Percentiles rank a stretch among this genome's conserved stretches.
These are phyloP conservation scores for Plebejus argus DNA, from an alignment of 2,888 invertebrate species.

Conservation along the genomic window DNA sequence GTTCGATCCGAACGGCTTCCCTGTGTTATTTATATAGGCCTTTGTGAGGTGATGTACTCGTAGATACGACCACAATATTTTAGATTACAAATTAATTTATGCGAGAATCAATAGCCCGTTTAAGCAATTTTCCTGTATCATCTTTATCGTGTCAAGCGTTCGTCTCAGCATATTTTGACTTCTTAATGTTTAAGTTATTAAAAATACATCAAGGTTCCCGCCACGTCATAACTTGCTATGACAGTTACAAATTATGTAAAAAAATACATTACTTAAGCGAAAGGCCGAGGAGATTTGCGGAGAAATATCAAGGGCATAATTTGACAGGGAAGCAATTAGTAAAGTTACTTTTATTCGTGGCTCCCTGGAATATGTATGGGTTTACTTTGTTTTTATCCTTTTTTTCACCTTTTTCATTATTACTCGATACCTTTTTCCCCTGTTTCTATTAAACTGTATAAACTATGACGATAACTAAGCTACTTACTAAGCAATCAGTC, in stretches of 20 bases:
- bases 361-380: not conserved
- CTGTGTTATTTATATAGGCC: no score
- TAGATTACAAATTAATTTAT: not conserved
- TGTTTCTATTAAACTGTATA: no score
- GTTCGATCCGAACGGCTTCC: no score
- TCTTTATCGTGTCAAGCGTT: not conserved
- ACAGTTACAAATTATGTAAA: slow-evolving; percentile 22
- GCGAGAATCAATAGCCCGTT: not conserved
- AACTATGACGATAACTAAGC: no score
- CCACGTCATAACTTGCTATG: slow-evolving; percentile 20
- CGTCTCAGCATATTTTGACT: slow-evolving; percentile 18
- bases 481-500: no score
- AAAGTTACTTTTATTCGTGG: not conserved
- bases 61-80: no score
- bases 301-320: slow-evolving; percentile 21
- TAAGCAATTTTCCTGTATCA: not conserved
- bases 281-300: slow-evolving; percentile 14
- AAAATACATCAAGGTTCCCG: slow-evolving; percentile 21
- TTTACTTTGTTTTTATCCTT: not conserved
- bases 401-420: not conserved
- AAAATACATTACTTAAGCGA: slow-evolving; percentile 23
- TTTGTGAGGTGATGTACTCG: no score
- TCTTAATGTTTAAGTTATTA: slow-evolving; percentile 24
- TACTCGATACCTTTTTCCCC: no score
- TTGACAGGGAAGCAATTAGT: slow-evolving; percentile 10